A percentile compares a stretch with the other conserved stretches of the same genome.
Evolutionary conservation across 2,797 vertebrate genomes (phyloP).

Genomic region (Zenarchopterus dispar): DNA sequence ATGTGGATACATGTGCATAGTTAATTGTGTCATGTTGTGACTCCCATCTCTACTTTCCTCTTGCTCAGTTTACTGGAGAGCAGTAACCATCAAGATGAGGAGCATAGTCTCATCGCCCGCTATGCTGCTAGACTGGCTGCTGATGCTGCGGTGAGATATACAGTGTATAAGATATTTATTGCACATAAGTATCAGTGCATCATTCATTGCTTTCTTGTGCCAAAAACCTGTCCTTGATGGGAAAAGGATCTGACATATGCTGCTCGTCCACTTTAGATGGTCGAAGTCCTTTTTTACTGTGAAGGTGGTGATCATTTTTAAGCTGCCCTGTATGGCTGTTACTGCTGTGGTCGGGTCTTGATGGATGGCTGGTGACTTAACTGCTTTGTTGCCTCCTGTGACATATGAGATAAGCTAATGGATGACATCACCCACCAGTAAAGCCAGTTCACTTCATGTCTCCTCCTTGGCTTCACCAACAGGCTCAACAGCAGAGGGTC

Average conservation of each 20-base stretch:
- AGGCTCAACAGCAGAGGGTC: slow-evolving; percentile 89
- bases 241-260: slow-evolving; percentile 19
- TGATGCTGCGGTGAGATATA: slow-evolving; percentile 91
- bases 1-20: slow-evolving; percentile 1
- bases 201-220: slow-evolving; percentile 34
- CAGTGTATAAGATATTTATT: slow-evolving; percentile 38
- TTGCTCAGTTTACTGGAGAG: slow-evolving; percentile 90
- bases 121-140: slow-evolving; percentile 97
- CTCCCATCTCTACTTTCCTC: slow-evolving; percentile 58
- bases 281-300: slow-evolving; percentile 19
- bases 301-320: slow-evolving; percentile 36
- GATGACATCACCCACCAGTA: slow-evolving; percentile 65
- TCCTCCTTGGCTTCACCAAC: slow-evolving; percentile 69
- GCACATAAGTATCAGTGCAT: slow-evolving; percentile 37
- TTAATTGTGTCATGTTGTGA: slow-evolving; percentile 47
- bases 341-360: slow-evolving; percentile 39
- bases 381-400: slow-evolving; percentile 42
- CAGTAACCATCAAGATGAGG: slow-evolving; percentile 94
- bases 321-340: slow-evolving; percentile 21
- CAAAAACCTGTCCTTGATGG: slow-evolving; percentile 45
- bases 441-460: slow-evolving; percentile 51
- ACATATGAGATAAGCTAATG: slow-evolving; percentile 47
- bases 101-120: slow-evolving; percentile 97
- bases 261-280: slow-evolving; percentile 11
- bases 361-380: slow-evolving; percentile 55